Base-by-base conservation (phyloP, 1,140 invertebrate species). In the Anadara kagoshimensis region DNA sequence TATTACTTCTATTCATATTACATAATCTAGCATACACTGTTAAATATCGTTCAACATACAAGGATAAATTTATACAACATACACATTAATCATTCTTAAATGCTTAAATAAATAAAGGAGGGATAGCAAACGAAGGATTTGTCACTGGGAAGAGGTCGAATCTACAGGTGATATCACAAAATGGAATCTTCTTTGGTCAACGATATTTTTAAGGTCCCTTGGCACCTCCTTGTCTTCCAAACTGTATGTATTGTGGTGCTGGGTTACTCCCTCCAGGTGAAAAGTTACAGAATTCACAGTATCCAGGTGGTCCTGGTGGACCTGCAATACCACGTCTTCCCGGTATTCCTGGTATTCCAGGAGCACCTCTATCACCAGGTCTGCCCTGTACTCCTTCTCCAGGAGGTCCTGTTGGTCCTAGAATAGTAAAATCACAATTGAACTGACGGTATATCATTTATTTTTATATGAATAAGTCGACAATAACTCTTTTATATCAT, bases 311-410 rank as follows among this genome's bases (percentile, higher is more conserved):
- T 24, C 87, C 87, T 0, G 80, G 72, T 53, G 79, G 78, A 24
- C 87, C 86, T 29, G 78, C 67, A 12, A 72, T 51, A 41, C 87
- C 86, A n/a, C 82, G 68, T 56, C 78, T 76, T 11, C 87, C 87
- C 29, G 79, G 79, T 12, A 69, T 71, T 11, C 86, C 86, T 5
- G 76, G 72, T 14, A 70, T 63, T 36, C 86, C 87, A 22, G 82
- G 78, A 22, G 79, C 59, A 20, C 85, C 85, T 47, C 81, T 53
- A 41, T 84, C 81, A 41, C 85, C 85, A 47, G 82, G 74, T 36
- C 82, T 78, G 54, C 85, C 85, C 45, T 77, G 75, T 2, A 83
- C 75, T 18, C 81, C 76, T 41, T 81, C 76, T 41, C 85, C 86
- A 20, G 80, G 74, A 16, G 84, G 82, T 11, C 85, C 86, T 36